Percentiles rank a stretch among this genome's conserved stretches.
These are phyloP conservation scores for Caloenas nicobarica DNA, from an alignment of 2,113 vertebrate species.

Conservation along the genomic window DNA sequence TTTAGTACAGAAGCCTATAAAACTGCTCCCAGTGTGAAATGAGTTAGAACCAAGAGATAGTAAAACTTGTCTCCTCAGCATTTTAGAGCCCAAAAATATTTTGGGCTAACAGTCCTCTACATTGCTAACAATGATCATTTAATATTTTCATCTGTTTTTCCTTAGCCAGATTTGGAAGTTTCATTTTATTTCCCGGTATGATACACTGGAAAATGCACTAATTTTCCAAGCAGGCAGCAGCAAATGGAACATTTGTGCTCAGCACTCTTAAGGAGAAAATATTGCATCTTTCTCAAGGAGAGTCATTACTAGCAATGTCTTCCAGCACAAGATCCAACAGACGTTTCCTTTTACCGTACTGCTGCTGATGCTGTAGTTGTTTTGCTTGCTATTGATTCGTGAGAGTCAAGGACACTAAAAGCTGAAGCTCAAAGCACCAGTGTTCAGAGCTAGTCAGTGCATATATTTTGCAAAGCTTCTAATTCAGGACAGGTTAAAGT, in stretches of 20 bases:
- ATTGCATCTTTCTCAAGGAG: not conserved
- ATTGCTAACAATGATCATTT: not conserved
- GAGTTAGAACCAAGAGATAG: not conserved
- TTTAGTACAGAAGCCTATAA: not conserved
- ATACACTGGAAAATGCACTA: not conserved
- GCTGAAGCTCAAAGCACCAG: not conserved
- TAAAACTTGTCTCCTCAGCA: not conserved
- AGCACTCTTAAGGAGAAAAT: not conserved
- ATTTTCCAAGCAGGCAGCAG: not conserved
- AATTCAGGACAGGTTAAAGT: not conserved
- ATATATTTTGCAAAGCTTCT: not conserved
- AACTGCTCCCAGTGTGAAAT: conserved; percentile 3
- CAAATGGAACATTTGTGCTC: not conserved
- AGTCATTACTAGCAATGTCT: not conserved
- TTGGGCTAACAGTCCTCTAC: not conserved
- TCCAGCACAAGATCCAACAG: not conserved
- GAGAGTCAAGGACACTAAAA: conserved; percentile 15
- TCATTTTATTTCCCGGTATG: not conserved
- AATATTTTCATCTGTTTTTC: not conserved
- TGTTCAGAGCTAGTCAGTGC: not conserved
- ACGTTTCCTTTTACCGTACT: not conserved
- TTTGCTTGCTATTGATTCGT: conserved; percentile 38
- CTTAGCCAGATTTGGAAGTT: not conserved
- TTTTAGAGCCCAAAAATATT: conserved; percentile 13
- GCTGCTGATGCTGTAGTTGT: not conserved